Evolutionary conservation across 2,797 vertebrate species (phyloP).

Genomic region (Hippoglossus hippoglossus): DNA sequence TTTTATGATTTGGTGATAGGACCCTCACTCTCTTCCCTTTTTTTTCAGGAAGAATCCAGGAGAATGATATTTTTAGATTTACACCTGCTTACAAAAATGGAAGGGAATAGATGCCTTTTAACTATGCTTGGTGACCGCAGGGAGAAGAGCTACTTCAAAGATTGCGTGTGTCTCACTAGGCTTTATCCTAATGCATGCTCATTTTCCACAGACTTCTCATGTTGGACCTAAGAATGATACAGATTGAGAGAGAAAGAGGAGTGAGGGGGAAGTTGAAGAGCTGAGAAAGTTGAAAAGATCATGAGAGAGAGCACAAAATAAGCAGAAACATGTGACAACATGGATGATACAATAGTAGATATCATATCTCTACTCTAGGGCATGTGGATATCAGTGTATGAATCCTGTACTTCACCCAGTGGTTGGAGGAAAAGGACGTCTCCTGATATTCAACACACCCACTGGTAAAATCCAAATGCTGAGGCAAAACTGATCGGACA

Average conservation of each 20-base stretch:
- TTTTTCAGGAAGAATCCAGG: too few relatives aligned
- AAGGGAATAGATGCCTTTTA: too few relatives aligned
- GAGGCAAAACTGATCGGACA: slow-evolving; percentile 32
- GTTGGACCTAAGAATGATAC: slow-evolving; percentile 12
- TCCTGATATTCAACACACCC: slow-evolving; percentile 9
- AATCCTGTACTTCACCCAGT: background rate
- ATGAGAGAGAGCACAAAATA: background rate
- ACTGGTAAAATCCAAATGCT: slow-evolving; percentile 25
- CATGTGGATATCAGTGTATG: background rate
- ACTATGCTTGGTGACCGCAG: too few relatives aligned
- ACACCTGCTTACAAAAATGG: too few relatives aligned
- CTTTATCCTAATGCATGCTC: too few relatives aligned
- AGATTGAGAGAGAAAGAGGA: slow-evolving; percentile 15
- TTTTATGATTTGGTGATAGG: too few relatives aligned
- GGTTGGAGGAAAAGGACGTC: slow-evolving; percentile 14
- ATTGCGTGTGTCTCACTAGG: too few relatives aligned
- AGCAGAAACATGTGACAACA: background rate
- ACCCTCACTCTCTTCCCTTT: too few relatives aligned
- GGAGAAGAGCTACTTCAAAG: too few relatives aligned
- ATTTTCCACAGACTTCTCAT: slow-evolving; percentile 13
- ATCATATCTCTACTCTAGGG: slow-evolving; percentile 9
- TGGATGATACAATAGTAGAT: background rate
- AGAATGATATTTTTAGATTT: too few relatives aligned
- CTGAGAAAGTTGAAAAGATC: slow-evolving; percentile 2
- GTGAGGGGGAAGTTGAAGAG: slow-evolving; percentile 4